These are phyloP conservation scores for Anseranas semipalmata DNA, from an alignment of 2,113 vertebrate species.

Conservation along the genomic window DNA sequence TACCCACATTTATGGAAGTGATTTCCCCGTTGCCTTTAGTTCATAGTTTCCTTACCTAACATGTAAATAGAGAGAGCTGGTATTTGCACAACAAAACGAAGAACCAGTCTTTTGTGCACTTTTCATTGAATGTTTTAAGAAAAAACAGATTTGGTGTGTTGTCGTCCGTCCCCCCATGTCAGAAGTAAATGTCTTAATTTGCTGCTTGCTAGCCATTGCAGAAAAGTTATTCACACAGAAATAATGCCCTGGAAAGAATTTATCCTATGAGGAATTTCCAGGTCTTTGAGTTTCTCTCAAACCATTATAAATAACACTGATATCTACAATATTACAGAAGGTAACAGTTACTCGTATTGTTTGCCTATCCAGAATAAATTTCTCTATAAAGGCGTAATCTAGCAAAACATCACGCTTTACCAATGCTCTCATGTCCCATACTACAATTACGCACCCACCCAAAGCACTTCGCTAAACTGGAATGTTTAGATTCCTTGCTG, in stretches of 20 bases:
- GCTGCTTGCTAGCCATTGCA: not conserved
- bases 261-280: not conserved
- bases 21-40: not conserved
- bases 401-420: not conserved
- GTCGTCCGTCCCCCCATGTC: not conserved
- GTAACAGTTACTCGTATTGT: not conserved
- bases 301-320: not conserved
- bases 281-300: not conserved
- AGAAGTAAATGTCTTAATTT: not conserved
- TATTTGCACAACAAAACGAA: not conserved
- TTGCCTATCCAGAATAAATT: not conserved
- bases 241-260: not conserved
- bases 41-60: not conserved
- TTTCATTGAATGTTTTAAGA: not conserved
- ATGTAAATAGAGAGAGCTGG: not conserved
- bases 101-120: not conserved
- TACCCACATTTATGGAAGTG: not conserved
- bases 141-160: not conserved
- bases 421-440: not conserved
- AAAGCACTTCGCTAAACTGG: not conserved
- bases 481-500: not conserved
- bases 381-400: not conserved
- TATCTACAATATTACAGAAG: not conserved
- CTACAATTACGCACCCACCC: not conserved
- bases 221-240: not conserved